These are phyloP conservation scores for Heliangelus exortis DNA, from an alignment of 2,797 vertebrate genomes.

Conservation along the genomic window DNA sequence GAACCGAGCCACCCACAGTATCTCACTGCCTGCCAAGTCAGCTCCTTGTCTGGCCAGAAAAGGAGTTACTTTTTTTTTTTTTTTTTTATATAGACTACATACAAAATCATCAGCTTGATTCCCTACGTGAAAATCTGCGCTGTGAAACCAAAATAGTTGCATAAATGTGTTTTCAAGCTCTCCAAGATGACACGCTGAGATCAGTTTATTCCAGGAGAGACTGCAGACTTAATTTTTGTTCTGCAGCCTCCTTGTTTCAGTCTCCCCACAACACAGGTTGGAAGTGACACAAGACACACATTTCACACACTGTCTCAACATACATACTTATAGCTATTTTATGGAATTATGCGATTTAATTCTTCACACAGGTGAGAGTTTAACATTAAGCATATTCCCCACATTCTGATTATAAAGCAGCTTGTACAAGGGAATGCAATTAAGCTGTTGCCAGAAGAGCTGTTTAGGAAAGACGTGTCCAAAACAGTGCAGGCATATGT, in stretches of 20 bases:
- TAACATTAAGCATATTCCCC: not conserved
- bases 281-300: not conserved
- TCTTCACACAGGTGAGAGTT: not conserved
- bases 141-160: not conserved
- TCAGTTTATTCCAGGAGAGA: not conserved
- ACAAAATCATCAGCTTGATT: not conserved
- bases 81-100: not conserved
- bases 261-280: not conserved
- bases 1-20: not conserved
- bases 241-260: not conserved
- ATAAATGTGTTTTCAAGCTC: not conserved
- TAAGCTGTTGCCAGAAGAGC: not conserved
- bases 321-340: accelerated
- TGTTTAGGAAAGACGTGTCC: not conserved
- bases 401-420: not conserved
- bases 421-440: not conserved
- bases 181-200: not conserved
- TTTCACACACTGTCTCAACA: not conserved
- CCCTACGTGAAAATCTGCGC: not conserved
- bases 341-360: not conserved
- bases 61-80: not conserved
- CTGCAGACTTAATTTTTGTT: not conserved
- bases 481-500: not conserved
- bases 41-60: not conserved
- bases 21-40: not conserved